A percentile compares a stretch with the other conserved stretches of the same genome.
Evolutionary conservation across 2,113 vertebrate genomes (phyloP).

Genomic region (Thunnus maccoyii): DNA sequence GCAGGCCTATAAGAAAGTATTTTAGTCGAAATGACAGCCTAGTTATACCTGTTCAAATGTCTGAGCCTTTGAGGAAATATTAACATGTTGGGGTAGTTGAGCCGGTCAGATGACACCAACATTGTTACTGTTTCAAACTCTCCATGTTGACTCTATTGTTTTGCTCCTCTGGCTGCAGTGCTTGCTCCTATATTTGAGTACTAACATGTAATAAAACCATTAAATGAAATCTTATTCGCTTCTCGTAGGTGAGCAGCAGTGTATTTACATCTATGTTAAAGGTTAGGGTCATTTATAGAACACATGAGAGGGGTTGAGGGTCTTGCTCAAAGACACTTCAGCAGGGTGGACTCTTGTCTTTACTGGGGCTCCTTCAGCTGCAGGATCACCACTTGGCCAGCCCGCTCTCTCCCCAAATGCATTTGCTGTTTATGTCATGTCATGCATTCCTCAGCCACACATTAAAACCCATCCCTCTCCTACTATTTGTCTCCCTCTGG

Average conservation of each 20-base stretch:
- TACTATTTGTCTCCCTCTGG: conserved; percentile 42
- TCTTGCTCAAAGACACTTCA: conserved; percentile 30
- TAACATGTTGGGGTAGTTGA: conserved; percentile 22
- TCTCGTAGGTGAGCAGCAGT: not conserved
- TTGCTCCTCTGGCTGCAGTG: not conserved
- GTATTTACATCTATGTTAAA: conserved; percentile 8
- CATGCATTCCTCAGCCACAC: conserved; percentile 27
- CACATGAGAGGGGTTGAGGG: conserved; percentile 16
- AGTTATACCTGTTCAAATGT: conserved; percentile 21
- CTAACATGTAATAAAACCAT: no score
- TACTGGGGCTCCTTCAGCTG: conserved; percentile 1
- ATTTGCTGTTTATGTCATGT: conserved; percentile 39
- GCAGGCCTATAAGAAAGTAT: conserved; percentile 6
- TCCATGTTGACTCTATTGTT: not conserved
- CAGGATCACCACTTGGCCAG: conserved; percentile 8
- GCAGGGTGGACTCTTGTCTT: not conserved
- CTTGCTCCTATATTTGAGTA: not conserved
- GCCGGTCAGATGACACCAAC: conserved; percentile 46
- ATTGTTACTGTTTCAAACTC: conserved; percentile 19
- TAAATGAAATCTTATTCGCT: not conserved
- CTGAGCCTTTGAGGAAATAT: not conserved
- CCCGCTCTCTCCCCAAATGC: not conserved
- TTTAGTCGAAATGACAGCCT: not conserved
- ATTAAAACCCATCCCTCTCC: conserved; percentile 9
- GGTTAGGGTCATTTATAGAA: conserved; percentile 3